Evolutionary conservation across 2,113 vertebrate species (phyloP).

Genomic region (Semnopithecus entellus): DNA sequence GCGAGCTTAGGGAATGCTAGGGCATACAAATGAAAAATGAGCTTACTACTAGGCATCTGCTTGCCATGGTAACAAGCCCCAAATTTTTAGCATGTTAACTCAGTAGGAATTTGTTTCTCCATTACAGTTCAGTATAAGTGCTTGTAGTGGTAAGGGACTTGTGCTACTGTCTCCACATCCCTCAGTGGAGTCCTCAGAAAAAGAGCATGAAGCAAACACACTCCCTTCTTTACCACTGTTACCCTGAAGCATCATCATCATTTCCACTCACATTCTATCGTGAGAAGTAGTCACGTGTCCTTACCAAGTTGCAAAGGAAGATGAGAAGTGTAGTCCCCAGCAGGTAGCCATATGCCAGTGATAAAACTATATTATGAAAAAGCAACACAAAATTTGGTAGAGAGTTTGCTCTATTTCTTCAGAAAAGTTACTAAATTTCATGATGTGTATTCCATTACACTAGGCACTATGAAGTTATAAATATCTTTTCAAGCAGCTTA

Average conservation of each 20-base stretch:
- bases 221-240: background rate
- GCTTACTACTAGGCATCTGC: background rate
- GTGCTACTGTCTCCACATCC: background rate
- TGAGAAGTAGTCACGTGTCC: background rate
- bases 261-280: background rate
- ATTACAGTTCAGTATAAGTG: background rate
- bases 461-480: background rate
- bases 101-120: background rate
- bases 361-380: background rate
- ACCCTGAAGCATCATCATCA: background rate
- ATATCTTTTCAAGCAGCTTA: background rate
- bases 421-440: slow-evolving; percentile 25
- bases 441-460: background rate
- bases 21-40: background rate
- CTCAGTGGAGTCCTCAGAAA: background rate
- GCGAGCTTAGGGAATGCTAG: background rate
- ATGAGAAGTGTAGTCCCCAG: background rate
- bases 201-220: background rate
- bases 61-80: background rate
- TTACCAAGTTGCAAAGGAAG: background rate
- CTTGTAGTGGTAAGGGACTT: background rate
- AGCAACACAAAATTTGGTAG: background rate
- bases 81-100: background rate
- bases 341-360: background rate
- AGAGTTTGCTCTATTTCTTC: background rate